Conservation (phyloP, 2,888 invertebrate species). For the Octodonta nipae region DNA sequence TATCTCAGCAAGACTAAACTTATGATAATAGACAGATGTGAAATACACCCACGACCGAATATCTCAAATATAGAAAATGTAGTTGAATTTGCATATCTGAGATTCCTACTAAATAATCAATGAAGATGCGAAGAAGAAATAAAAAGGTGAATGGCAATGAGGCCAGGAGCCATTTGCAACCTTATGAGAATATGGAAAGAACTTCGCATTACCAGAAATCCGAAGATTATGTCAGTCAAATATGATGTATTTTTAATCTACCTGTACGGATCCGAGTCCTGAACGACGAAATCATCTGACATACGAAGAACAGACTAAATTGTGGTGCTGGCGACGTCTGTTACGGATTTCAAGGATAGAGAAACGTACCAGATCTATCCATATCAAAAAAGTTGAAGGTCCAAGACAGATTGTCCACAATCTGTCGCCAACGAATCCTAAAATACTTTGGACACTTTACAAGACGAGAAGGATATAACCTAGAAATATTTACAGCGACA, state of each 20-base stretch:
- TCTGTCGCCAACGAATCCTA: conserved; percentile 1
- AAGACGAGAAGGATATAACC: neutral
- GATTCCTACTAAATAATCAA: conserved; percentile 1
- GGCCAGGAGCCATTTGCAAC: neutral
- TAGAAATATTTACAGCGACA: conserved; percentile 1
- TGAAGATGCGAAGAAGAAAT: neutral
- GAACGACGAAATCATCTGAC: too few relatives aligned
- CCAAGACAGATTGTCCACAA: neutral
- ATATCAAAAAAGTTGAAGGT: conserved; percentile 1
- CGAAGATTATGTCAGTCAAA: conserved; percentile 1
- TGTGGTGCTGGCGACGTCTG: too few relatives aligned
- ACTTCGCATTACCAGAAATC: neutral
- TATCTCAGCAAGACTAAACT: neutral
- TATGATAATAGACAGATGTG: neutral
- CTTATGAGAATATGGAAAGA: conserved; percentile 1
- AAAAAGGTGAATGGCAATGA: conserved; percentile 1
- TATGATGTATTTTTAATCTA: too few relatives aligned
- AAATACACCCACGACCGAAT: neutral
- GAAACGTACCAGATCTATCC: too few relatives aligned
- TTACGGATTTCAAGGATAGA: too few relatives aligned
- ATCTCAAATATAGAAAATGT: conserved; percentile 1
- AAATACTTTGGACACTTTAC: conserved; percentile 1
- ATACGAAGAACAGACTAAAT: too few relatives aligned
- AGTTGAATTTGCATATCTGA: neutral
- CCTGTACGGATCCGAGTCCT: too few relatives aligned